Evolutionary conservation across 2,113 vertebrate species (phyloP), one percentile per base, ranked within the genome.

Genomic region (Elgaria multicarinata): DNA sequence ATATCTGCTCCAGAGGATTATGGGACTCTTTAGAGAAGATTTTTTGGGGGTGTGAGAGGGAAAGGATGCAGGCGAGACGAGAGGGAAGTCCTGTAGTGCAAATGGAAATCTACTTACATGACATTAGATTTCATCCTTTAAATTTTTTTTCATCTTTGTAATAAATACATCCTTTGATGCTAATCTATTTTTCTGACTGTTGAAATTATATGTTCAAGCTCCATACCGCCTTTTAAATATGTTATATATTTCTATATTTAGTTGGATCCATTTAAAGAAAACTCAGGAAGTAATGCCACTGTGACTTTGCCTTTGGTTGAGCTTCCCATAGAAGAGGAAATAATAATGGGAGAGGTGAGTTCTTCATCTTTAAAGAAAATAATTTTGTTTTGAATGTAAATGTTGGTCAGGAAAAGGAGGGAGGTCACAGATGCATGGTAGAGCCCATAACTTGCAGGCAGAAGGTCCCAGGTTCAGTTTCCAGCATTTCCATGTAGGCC

Each of bases 291-390:
- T 53, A 64, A 85, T 0, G 53, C 36, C 0, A 39, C 93, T 90
- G 80, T 95, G 55, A 93, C 95, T 39, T 90, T 96, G 44, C 83
- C 93, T 64, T 90, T 98, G 9, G 88, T 92, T 36, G 94, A 93
- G 3, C 93, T 98, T 26, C 91, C 92, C 0, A 84, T 95, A 2
- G 92, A 94, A 92, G 87, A 97, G 58, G 86, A 93, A 33, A 53
- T 96, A 87, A 87, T 77, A 55, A 26, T 98, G 55, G 93, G 95
- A 76, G 90, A 96, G 96, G 98, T 98, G 91, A 97, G 96, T 58
- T 18, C 2, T 82, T 78, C 78, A 39, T 62, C 33, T 89, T 62
- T 75, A 46, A n/a, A 50, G 71, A 26, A 64, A 76, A 81, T 6
- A 72, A 66, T 3, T 33, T 22, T n/a, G 31, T 33, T 90, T 39